Evolutionary conservation across 2,888 invertebrate species (phyloP).

Genomic region (Eledona agricola): DNA sequence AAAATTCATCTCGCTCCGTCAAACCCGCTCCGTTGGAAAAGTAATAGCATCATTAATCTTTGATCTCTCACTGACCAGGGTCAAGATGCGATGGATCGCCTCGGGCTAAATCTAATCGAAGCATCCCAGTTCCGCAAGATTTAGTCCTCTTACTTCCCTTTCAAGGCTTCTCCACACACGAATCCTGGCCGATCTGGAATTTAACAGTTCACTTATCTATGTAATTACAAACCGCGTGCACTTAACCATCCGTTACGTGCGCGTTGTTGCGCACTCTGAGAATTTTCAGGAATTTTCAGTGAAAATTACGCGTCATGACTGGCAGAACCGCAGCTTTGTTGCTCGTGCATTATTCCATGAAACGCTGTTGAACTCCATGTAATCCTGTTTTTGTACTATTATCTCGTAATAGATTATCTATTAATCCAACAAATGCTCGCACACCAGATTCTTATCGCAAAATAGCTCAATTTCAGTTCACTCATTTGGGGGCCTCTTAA

Average conservation of each 20-base stretch:
- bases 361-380: constrained; percentile 1
- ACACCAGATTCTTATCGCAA: constrained; percentile 12
- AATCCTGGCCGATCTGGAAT: constrained; percentile 39
- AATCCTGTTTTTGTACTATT: constrained; percentile 8
- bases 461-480: constrained; percentile 28
- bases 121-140: constrained; percentile 29
- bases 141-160: constrained; percentile 37
- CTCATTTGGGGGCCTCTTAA: constrained; percentile 16
- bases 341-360: not conserved
- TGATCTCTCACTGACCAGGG: constrained; percentile 36
- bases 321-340: too few relatives aligned
- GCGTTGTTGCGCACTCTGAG: too few relatives aligned
- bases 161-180: constrained; percentile 39
- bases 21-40: constrained; percentile 24
- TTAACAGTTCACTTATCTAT: constrained; percentile 42
- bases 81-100: constrained; percentile 35
- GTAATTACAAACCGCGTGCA: constrained; percentile 38
- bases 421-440: constrained; percentile 10
- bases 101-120: constrained; percentile 34
- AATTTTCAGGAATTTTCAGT: too few relatives aligned
- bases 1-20: too few relatives aligned
- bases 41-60: constrained; percentile 34
- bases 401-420: constrained; percentile 10
- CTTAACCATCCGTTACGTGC: constrained; percentile 41
- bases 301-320: too few relatives aligned